Evolutionary conservation across 2,888 invertebrate species (phyloP), one percentile per base, ranked within the genome.

Genomic region (Patella ulyssiponensis): DNA sequence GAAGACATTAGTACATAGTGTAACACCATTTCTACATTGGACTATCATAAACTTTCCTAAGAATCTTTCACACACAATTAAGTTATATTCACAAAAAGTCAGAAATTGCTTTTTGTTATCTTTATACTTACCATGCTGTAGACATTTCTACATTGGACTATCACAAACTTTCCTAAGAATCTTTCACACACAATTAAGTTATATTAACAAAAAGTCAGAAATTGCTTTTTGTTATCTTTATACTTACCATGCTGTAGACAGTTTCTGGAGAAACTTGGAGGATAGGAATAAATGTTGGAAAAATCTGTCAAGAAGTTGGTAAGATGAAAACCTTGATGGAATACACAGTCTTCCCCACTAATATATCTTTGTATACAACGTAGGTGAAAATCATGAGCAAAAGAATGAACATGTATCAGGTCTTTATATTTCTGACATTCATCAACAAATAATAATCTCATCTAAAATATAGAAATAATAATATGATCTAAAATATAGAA

Each of bases 361-460:
- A 95, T 93, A 86, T 95, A 95, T 15, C 94, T 93, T 87, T 94
- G 94, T 76, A 95, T 93, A 78, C 94, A 94, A 58, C 95, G 93
- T 79, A 95, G 91, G 90, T 95, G 95, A 90, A 95, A 95, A 91
- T 95, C 95, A 86, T 95, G 95, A 0, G 95, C 94, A 89, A 95
- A 95, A 4, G 95, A 95, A 91, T 95, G 95, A 76, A 95, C 92
- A 90, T 95, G 95, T 93, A 95, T 95, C 79, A 94, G 92, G 79
- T 94, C 93, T 90, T 95, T 95, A 80, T 95, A 94, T 87, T 94
- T 94, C 88, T 95, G 95, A 85, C 91, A 90, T 78, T 91, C 91
- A 76, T 91, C 91, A 20, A 91, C 89, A 86, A 91, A 91, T 75
- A 87, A 78, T 74, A 87, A 77, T 78, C 86, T 85, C 80, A 87